A percentile compares a stretch with the other conserved stretches of the same genome.
These are phyloP conservation scores for Polypedilum vanderplanki DNA, from an alignment of 1,140 invertebrate species.

Conservation along the genomic window DNA sequence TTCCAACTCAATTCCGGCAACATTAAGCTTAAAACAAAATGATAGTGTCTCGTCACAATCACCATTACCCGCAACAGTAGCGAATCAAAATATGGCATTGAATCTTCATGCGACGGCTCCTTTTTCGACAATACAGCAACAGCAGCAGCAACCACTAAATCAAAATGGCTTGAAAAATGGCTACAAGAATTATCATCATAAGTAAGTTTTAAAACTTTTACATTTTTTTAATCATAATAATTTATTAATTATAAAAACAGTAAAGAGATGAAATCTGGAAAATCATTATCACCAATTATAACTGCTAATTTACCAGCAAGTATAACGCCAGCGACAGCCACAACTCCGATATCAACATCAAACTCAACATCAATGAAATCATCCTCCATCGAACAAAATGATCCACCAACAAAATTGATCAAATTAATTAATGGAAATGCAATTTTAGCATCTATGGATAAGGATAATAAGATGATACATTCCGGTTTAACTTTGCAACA, in stretches of 20 bases:
- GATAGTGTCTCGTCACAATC: not conserved
- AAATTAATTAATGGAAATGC: conserved; percentile 20
- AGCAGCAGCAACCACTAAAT: not conserved
- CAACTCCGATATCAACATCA: not conserved
- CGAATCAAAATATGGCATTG: not conserved
- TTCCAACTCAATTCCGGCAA: not conserved
- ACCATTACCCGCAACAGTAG: no score
- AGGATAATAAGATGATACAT: conserved; percentile 19
- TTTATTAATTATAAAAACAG: not conserved
- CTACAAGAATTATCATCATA: not conserved
- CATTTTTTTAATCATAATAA: not conserved
- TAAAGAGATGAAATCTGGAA: not conserved
- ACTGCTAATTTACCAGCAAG: not conserved
- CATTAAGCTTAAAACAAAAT: not conserved
- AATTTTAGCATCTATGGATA: conserved; percentile 2
- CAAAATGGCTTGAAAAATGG: conserved; percentile 17
- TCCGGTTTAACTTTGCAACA: conserved; percentile 11
- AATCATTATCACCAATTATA: not conserved
- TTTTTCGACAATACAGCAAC: not conserved
- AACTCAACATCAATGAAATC: not conserved
- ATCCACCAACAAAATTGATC: conserved; percentile 15
- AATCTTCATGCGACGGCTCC: not conserved
- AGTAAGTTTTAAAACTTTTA: not conserved
- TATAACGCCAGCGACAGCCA: not conserved
- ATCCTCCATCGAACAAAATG: not conserved